Evolutionary conservation across 2,797 vertebrate genomes (phyloP).

Genomic region (Poecilia picta): DNA sequence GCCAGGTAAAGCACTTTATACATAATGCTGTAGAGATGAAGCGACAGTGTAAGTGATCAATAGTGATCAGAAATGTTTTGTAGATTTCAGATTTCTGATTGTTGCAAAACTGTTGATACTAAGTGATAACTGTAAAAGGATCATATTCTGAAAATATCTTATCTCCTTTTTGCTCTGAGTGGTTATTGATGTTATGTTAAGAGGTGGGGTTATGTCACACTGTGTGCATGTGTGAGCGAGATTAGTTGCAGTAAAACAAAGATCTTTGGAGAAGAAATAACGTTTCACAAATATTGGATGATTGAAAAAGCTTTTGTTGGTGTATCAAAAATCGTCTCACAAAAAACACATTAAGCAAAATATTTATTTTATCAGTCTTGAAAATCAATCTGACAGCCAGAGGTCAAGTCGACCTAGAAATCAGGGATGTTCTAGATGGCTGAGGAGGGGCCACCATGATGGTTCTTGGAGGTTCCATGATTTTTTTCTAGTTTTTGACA

Average conservation of each 20-base stretch:
- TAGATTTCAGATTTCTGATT: background rate
- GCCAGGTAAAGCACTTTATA: slow-evolving; percentile 80
- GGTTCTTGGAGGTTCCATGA: background rate
- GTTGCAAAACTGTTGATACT: background rate
- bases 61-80: background rate
- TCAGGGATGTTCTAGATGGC: too few relatives aligned
- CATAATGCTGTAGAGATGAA: background rate
- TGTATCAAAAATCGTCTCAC: background rate
- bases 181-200: background rate
- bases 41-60: background rate
- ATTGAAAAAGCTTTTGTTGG: background rate
- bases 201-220: background rate
- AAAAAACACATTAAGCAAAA: background rate
- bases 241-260: background rate
- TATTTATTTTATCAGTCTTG: background rate
- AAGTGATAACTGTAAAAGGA: background rate
- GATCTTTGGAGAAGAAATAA: background rate
- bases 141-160: background rate
- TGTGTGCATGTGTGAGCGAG: background rate
- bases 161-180: background rate
- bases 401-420: too few relatives aligned
- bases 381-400: background rate
- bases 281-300: background rate
- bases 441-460: too few relatives aligned
- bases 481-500: background rate